These are phyloP conservation scores for Athalia cordata DNA, from an alignment of 2,888 invertebrate genomes.

Conservation along the genomic window DNA sequence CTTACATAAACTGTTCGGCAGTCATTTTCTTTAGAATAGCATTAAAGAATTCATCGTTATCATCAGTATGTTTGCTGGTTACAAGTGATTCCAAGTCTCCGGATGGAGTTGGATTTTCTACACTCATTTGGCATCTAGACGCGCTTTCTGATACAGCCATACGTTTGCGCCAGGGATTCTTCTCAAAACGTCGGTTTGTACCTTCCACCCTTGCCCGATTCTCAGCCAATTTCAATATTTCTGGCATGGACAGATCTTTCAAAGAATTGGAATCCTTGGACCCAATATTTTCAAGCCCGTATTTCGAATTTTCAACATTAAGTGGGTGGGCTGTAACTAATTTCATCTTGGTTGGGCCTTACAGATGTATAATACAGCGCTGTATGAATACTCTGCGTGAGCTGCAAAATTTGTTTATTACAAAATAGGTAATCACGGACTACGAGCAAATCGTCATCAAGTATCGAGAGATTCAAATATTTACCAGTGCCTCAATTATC, in stretches of 20 bases:
- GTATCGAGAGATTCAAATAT: too few species aligned
- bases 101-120: too few species aligned
- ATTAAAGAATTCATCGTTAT: slow-evolving; percentile 27
- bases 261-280: background rate
- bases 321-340: background rate
- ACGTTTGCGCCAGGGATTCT: slow-evolving; percentile 32
- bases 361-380: too few species aligned
- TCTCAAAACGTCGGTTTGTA: background rate
- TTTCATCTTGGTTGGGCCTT: too few species aligned
- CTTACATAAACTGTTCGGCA: slow-evolving; percentile 32
- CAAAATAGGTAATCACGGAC: too few species aligned
- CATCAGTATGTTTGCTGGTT: too few species aligned
- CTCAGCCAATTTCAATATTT: slow-evolving; percentile 22
- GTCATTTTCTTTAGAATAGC: slow-evolving; percentile 23
- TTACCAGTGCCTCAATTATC: too few species aligned
- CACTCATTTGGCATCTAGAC: background rate
- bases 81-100: too few species aligned
- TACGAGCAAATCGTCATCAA: too few species aligned
- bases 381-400: too few species aligned
- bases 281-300: background rate
- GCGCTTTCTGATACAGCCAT: slow-evolving; percentile 19
- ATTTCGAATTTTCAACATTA: background rate
- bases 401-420: too few species aligned
- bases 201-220: background rate
- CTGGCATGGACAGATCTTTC: slow-evolving; percentile 20